Percentiles rank a stretch among this genome's conserved stretches.
Conservation (phyloP, 2,888 invertebrate species). For the Eupelmus urozonus region DNA sequence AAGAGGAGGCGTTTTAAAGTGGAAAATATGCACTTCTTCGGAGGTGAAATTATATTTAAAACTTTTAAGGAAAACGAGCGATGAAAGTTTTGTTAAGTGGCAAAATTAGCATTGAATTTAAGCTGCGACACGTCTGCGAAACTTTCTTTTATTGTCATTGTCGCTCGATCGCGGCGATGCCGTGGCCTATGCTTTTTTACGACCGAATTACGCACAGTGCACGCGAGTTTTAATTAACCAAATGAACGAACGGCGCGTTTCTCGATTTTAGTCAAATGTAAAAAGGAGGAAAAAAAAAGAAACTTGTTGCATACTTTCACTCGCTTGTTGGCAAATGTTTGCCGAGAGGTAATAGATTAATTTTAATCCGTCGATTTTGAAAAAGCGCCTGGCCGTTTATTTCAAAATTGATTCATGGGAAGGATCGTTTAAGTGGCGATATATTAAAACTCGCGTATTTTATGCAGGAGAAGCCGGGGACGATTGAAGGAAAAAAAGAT, state of each 20-base stretch:
- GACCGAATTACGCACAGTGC: no score
- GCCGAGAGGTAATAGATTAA: no score
- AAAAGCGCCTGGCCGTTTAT: neutral
- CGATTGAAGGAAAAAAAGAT: no score
- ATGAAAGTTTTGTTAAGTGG: slow-evolving; percentile 31
- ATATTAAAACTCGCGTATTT: no score
- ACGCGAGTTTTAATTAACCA: no score
- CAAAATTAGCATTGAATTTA: slow-evolving; percentile 18
- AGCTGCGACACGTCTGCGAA: neutral
- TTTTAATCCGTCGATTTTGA: slow-evolving; percentile 4
- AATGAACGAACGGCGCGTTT: no score
- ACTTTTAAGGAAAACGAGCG: slow-evolving; percentile 12
- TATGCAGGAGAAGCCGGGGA: no score
- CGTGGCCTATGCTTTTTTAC: slow-evolving; percentile 9
- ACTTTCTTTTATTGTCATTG: slow-evolving; percentile 50
- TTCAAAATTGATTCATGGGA: no score
- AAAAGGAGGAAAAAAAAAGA: slow-evolving; percentile 12
- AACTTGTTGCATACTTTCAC: slow-evolving; percentile 42
- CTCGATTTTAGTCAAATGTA: no score
- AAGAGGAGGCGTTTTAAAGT: no score
- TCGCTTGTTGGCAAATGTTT: slow-evolving; percentile 3
- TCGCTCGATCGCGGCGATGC: neutral
- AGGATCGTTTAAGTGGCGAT: no score
- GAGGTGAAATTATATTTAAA: neutral
- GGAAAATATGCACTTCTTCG: neutral